Evolutionary conservation across 2,113 vertebrate genomes (phyloP).

Genomic region (Hoplias malabaricus): DNA sequence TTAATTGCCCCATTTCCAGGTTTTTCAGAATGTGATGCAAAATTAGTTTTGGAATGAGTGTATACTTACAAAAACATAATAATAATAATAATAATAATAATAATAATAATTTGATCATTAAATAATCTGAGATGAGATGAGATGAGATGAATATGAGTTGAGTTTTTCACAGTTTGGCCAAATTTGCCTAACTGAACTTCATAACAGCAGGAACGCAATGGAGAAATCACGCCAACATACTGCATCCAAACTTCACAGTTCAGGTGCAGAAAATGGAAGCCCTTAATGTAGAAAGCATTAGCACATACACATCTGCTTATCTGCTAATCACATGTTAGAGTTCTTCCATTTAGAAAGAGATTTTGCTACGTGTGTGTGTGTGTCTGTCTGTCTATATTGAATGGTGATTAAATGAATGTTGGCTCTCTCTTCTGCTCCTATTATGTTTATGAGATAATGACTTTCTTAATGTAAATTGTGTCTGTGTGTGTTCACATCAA

Average conservation of each 20-base stretch:
- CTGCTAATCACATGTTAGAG: constrained; percentile 24
- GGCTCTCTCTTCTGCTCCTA: constrained; percentile 35
- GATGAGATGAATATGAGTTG: too few relatives aligned
- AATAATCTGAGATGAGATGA: too few relatives aligned
- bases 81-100: too few relatives aligned
- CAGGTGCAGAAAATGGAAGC: constrained; percentile 47
- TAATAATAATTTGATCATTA: too few relatives aligned
- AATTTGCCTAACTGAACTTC: not conserved
- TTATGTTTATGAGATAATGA: constrained; percentile 50
- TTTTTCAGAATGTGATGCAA: too few relatives aligned
- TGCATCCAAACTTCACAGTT: constrained; percentile 47
- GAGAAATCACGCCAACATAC: not conserved
- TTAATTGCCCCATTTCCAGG: too few relatives aligned
- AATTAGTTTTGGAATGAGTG: too few relatives aligned
- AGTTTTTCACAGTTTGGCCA: not conserved
- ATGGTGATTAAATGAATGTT: constrained; percentile 33
- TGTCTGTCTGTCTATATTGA: not conserved
- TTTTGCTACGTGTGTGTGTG: constrained; percentile 57
- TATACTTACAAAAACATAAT: too few relatives aligned
- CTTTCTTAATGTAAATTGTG: not conserved
- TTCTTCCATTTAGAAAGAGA: constrained; percentile 29
- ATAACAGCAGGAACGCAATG: not conserved
- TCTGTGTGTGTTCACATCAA: constrained; percentile 28
- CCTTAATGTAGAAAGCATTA: constrained; percentile 33
- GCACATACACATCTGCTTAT: constrained; percentile 33